Conservation (phyloP, 2,113 vertebrate genomes). For the Pluvialis apricaria region DNA sequence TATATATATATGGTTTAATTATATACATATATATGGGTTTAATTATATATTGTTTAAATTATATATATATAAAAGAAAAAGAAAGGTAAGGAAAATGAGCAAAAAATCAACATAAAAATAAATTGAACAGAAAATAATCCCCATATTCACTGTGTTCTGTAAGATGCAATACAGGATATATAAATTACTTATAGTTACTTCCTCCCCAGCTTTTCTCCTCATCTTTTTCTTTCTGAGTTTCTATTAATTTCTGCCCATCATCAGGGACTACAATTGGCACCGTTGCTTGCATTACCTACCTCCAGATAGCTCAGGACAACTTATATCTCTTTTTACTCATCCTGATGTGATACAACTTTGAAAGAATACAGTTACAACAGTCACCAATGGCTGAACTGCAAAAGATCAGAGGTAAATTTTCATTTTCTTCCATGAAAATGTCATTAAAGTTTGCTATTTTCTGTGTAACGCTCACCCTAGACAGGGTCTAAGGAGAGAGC, state of each 20-base stretch:
- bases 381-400: background rate
- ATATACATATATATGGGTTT: background rate
- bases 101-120: background rate
- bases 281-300: background rate
- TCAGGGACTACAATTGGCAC: background rate
- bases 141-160: background rate
- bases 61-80: background rate
- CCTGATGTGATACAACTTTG: background rate
- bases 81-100: background rate
- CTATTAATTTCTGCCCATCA: background rate
- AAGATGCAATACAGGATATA: background rate
- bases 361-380: background rate
- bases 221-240: background rate
- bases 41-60: background rate
- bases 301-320: background rate
- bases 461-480: background rate
- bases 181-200: background rate
- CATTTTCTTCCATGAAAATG: conserved; percentile 12
- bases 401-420: background rate
- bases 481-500: background rate
- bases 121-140: background rate
- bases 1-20: background rate
- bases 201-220: background rate
- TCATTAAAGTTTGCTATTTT: conserved; percentile 11
- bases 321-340: background rate